Base-by-base conservation (phyloP, 1,140 invertebrate genomes). In the Platyura marginata region DNA sequence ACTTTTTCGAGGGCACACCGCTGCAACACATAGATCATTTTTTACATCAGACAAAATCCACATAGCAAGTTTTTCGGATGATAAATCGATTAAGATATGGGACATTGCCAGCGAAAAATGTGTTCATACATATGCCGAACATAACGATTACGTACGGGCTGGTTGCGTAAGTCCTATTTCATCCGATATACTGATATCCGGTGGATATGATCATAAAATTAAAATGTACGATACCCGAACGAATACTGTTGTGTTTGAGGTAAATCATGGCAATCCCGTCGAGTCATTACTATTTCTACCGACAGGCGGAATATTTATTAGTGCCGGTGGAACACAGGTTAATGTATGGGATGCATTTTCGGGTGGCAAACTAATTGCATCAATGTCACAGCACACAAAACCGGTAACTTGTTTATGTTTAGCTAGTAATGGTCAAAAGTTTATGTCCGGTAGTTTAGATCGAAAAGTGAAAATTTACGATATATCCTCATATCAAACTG, bases 391-490 rank as follows among this genome's bases (percentile, higher is more conserved):
- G 55, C 81, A 97, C 62, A 89, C 96, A 56, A 97, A 97, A 70
- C 93, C 91, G 2, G 76, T 97, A 2, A 95, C 89, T 2, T 80
- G 79, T 48, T 51, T 95, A 18, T 64, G 71, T 48, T 67, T 92
- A 43, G 80, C 81, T 18, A 82, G 77, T 19, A 77, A 88, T 55
- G 80, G 79, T 20, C 78, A 75, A 44, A 71, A 85, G 51, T 65
- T 98, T 29, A 55, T 97, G 47, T 94, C 91, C 8, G 88, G 79
- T 5, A 91, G 88, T 2, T 65, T 97, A 35, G 94, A 98, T 56
- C 74, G 84, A 49, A 88, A 95, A 66, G 80, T 97, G 0, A 96
- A 96, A 69, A 77, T 97, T 48, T 95, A 93, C 63, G 85, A 96
- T 59, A 69, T 88, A 37, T 71, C 75, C 42, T 81, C 77, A 1